Base-by-base conservation (phyloP, 2,113 vertebrate genomes). In the Spheniscus mendiculus region DNA sequence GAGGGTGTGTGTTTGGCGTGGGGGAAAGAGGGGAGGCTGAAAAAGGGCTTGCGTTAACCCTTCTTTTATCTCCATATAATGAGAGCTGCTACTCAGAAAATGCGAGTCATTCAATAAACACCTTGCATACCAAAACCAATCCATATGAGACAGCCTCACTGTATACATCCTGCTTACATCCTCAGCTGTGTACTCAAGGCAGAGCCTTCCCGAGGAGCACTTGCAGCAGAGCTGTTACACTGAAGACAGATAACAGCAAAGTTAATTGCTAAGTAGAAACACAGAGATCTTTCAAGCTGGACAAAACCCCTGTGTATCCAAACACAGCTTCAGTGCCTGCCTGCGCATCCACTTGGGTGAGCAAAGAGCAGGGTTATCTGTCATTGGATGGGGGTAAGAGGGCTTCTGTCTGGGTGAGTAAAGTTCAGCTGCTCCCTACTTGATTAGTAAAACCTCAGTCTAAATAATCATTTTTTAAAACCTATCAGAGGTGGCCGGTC, bases 371-470 rank as follows among this genome's bases (percentile, higher is more conserved):
- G 83, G 62, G 66, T 82, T 96, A 95, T 96, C 95, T 96, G 49
- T 59, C 1, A 0, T 18, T 34, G 69, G 61, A 93, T 87, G 70
- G 44, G 79, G 93, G 90, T 93, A 56, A 95, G 86, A 96, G 94
- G 90, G 80, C 79, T 95, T 87, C 85, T 96, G 95, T 95, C 93
- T 96, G 82, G 29, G 14, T 47, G 72, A 71, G 52, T 49, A 93
- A 94, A 97, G 95, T 95, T 96, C 93, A 84, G 61, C 84, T 87
- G 71, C 86, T 87, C 91, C 67, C 42, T 81, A 34, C 61, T 79
- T 91, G 92, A 95, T 91, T 94, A 95, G 69, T 27, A 55, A 96
- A 97, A 81, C 81, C 89, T 93, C 76, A 95, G 95, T 95, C 96
- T 96, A 95, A 94, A 93, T 93, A 97, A 95, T 50, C 1, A 38